A percentile compares a stretch with the other conserved stretches of the same genome.
Conservation (phyloP, 2,113 vertebrate genomes). For the Bujurquina vittata region DNA sequence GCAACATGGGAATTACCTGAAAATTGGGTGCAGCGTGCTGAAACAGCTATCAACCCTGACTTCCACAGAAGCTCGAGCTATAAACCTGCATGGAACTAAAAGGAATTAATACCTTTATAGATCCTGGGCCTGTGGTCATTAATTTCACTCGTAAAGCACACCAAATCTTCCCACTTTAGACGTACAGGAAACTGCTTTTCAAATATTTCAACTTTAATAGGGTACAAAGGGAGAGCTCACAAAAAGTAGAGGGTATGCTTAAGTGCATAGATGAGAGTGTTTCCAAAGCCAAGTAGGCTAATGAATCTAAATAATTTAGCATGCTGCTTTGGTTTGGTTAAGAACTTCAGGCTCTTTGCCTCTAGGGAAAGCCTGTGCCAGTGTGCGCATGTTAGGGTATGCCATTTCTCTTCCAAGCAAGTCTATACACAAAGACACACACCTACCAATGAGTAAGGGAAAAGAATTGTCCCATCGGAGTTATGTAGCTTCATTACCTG, state of each 20-base stretch:
- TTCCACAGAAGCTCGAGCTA: constrained; percentile 23
- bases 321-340: constrained; percentile 61
- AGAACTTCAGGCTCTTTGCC: constrained; percentile 52
- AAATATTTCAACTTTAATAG: constrained; percentile 41
- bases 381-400: constrained; percentile 30
- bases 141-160: constrained; percentile 19
- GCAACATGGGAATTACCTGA: constrained; percentile 38
- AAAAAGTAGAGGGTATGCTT: constrained; percentile 28
- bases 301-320: constrained; percentile 73
- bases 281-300: constrained; percentile 50
- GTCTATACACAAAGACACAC: background rate
- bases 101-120: constrained; percentile 36
- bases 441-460: constrained; percentile 10
- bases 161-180: constrained; percentile 12
- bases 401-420: constrained; percentile 47
- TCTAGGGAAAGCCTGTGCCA: constrained; percentile 52
- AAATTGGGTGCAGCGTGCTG: constrained; percentile 37
- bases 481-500: constrained; percentile 32
- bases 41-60: constrained; percentile 19
- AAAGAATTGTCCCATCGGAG: constrained; percentile 22
- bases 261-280: constrained; percentile 49
- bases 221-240: constrained; percentile 1
- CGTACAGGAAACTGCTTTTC: constrained; percentile 42
- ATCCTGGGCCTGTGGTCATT: constrained; percentile 35
- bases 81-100: constrained; percentile 29